Evolutionary conservation across 1,140 invertebrate genomes (phyloP).

Genomic region (Ridgeia piscesae): DNA sequence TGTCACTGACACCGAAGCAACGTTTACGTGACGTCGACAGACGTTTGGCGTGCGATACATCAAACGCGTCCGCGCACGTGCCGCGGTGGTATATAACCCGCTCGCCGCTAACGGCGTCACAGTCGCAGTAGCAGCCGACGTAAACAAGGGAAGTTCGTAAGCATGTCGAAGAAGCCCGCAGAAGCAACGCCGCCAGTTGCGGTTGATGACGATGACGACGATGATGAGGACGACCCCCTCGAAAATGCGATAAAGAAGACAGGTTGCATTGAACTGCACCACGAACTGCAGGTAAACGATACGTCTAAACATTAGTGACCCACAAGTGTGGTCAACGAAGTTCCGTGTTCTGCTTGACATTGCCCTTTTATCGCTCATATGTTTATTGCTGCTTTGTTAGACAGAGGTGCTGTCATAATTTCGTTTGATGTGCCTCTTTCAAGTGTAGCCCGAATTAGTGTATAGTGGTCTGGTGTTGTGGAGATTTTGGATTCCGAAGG

Average conservation of each 20-base stretch:
- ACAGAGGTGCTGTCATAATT: neutral
- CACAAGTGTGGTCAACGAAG: neutral
- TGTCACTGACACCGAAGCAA: neutral
- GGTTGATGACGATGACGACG: constrained; percentile 25
- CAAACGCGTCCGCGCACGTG: neutral
- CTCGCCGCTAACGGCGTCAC: no score
- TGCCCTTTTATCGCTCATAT: neutral
- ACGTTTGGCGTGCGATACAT: neutral
- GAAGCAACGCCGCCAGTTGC: neutral
- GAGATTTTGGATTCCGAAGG: neutral
- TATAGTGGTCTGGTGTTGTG: neutral
- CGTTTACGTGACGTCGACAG: neutral
- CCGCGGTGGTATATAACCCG: neutral
- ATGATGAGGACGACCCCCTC: constrained; percentile 70
- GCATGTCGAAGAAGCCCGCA: neutral
- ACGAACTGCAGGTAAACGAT: constrained; percentile 80
- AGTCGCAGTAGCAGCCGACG: neutral
- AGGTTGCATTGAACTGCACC: constrained; percentile 84
- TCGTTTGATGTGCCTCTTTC: neutral
- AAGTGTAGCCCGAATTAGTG: neutral
- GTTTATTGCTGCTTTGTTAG: neutral
- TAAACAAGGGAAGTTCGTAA: neutral
- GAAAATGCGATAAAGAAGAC: constrained; percentile 82
- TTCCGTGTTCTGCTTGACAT: neutral
- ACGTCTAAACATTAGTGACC: neutral